These are phyloP conservation scores for Gymnoscopelus microlampas DNA, from an alignment of 2,797 vertebrate genomes.

Conservation along the genomic window DNA sequence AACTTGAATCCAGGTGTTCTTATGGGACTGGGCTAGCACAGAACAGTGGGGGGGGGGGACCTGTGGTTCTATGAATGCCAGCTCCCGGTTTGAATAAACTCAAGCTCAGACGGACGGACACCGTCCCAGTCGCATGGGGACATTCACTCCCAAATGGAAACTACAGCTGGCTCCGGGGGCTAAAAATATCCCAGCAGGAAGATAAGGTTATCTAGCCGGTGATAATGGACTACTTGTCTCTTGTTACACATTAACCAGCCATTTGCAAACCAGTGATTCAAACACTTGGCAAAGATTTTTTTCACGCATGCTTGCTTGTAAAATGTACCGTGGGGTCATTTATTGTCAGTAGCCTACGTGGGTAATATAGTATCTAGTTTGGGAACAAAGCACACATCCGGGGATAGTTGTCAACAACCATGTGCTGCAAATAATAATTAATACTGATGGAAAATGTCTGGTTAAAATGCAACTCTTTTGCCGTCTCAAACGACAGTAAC, in stretches of 20 bases:
- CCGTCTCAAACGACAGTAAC: neutral
- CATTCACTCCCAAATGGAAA: conserved; percentile 47
- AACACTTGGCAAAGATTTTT: neutral
- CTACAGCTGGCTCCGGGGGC: conserved; percentile 37
- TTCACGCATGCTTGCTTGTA: conserved; percentile 6
- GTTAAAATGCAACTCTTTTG: conserved; percentile 7
- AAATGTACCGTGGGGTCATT: conserved; percentile 1
- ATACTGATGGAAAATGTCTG: conserved; percentile 1
- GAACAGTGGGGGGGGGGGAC: conserved; percentile 15
- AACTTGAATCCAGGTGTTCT: conserved; percentile 16
- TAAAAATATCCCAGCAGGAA: conserved; percentile 63
- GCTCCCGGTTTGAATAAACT: conserved; percentile 31
- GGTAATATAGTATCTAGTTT: neutral
- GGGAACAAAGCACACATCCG: conserved; percentile 1
- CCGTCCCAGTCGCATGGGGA: conserved; percentile 37
- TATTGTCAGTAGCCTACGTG: neutral
- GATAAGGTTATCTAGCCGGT: conserved; percentile 59
- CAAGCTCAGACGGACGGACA: conserved; percentile 19
- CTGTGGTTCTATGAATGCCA: conserved; percentile 23
- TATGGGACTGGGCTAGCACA: conserved; percentile 44
- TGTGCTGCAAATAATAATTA: neutral
- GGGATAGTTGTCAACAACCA: neutral
- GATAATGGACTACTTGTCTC: conserved; percentile 61
- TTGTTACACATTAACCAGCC: conserved; percentile 73
- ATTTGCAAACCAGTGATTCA: conserved; percentile 33